These are phyloP conservation scores for Sylvicola fuscatus DNA, from an alignment of 2,888 invertebrate species.

Conservation along the genomic window DNA sequence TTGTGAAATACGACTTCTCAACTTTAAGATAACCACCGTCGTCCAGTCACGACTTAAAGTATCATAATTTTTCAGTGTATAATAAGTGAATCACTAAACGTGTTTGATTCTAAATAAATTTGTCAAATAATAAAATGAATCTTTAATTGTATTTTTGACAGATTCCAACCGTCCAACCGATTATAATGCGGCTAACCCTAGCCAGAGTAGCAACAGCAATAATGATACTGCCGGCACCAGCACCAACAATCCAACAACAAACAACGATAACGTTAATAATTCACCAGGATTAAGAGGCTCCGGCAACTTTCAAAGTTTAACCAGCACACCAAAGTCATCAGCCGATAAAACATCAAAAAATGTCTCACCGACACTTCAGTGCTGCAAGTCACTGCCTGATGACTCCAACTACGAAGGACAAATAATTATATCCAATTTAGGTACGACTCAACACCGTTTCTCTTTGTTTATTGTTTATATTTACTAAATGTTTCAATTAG, in stretches of 20 bases:
- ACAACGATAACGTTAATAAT: slow-evolving; percentile 2
- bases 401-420: slow-evolving; percentile 1
- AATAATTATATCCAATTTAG: background rate
- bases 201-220: slow-evolving; percentile 2
- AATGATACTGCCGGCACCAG: background rate
- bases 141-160: too few relatives aligned
- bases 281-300: slow-evolving; percentile 3
- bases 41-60: too few relatives aligned
- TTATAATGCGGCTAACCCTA: background rate
- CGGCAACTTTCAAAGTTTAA: slow-evolving; percentile 1
- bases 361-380: slow-evolving; percentile 2
- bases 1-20: too few relatives aligned
- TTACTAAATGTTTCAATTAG: too few relatives aligned
- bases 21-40: too few relatives aligned
- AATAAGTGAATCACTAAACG: too few relatives aligned
- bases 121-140: too few relatives aligned
- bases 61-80: too few relatives aligned
- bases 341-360: slow-evolving; percentile 7
- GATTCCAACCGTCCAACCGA: slow-evolving; percentile 2
- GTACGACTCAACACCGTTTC: background rate
- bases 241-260: slow-evolving; percentile 1
- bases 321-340: slow-evolving; percentile 4
- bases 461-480: too few relatives aligned
- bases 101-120: too few relatives aligned
- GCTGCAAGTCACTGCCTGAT: background rate